phyloP scores from a whole-genome alignment of 92 coral and sea anemone genomes.

The Muricea muricata region DNA sequence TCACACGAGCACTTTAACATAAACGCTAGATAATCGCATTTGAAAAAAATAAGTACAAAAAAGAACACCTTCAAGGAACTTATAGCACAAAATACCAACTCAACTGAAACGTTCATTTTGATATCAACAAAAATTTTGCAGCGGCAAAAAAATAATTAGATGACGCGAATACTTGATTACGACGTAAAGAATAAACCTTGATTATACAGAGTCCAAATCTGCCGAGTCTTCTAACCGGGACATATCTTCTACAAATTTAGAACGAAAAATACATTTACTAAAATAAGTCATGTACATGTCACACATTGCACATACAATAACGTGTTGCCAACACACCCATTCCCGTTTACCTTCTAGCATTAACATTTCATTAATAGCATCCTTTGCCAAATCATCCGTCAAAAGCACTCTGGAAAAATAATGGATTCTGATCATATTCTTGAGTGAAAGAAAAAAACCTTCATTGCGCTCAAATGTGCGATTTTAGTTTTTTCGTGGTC shows the following conservation, averaged over 20 bases:
- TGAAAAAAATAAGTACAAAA: too few relatives aligned
- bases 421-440: neutral
- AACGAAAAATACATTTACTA: neutral
- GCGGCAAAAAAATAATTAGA: too few relatives aligned
- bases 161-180: neutral
- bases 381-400: neutral
- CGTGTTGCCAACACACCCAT: too few relatives aligned
- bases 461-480: neutral
- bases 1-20: too few relatives aligned
- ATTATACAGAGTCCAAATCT: constrained; percentile 19
- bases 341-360: constrained; percentile 10
- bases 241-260: constrained; percentile 9
- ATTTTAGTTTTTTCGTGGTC: too few relatives aligned
- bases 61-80: too few relatives aligned
- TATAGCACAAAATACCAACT: too few relatives aligned
- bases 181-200: neutral
- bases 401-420: neutral
- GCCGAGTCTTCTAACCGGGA: constrained; percentile 9
- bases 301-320: too few relatives aligned
- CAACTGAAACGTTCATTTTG: too few relatives aligned
- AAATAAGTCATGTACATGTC: too few relatives aligned
- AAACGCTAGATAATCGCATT: too few relatives aligned
- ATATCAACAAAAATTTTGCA: too few relatives aligned
- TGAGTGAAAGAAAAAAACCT: neutral
- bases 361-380: constrained; percentile 27